phyloP scores from a whole-genome alignment of 2,113 vertebrate genomes.

The Cebus imitator region DNA sequence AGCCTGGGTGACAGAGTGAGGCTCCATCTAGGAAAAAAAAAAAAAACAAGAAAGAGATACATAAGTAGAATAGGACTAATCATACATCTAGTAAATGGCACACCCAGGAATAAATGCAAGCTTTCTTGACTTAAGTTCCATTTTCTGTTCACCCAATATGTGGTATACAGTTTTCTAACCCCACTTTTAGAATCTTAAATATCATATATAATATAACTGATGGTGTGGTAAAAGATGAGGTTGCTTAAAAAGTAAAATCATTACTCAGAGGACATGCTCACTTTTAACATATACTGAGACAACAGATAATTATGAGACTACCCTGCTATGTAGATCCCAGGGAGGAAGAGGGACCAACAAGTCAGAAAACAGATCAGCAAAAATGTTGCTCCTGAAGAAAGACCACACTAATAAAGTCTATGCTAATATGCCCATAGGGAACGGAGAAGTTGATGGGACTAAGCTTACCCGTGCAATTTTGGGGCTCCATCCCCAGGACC shows the following conservation, averaged over 20 bases:
- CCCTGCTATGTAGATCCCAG: too few relatives aligned
- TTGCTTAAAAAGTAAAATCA: not conserved
- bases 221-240: not conserved
- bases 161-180: not conserved
- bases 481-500: not conserved
- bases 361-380: not conserved
- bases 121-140: not conserved
- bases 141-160: not conserved
- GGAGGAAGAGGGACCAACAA: not conserved
- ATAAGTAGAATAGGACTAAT: not conserved
- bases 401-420: too few relatives aligned
- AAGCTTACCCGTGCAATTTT: not conserved
- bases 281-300: not conserved
- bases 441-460: not conserved
- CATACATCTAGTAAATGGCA: not conserved
- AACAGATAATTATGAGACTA: not conserved
- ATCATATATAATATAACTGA: not conserved
- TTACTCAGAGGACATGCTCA: not conserved
- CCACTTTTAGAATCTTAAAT: not conserved
- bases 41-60: too few relatives aligned
- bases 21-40: too few relatives aligned
- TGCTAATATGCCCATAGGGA: fast-evolving
- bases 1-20: too few relatives aligned
- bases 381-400: not conserved
- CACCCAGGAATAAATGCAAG: not conserved